Evolutionary conservation across 1,140 invertebrate genomes (phyloP).

Genomic region (Drosophila biarmipes): DNA sequence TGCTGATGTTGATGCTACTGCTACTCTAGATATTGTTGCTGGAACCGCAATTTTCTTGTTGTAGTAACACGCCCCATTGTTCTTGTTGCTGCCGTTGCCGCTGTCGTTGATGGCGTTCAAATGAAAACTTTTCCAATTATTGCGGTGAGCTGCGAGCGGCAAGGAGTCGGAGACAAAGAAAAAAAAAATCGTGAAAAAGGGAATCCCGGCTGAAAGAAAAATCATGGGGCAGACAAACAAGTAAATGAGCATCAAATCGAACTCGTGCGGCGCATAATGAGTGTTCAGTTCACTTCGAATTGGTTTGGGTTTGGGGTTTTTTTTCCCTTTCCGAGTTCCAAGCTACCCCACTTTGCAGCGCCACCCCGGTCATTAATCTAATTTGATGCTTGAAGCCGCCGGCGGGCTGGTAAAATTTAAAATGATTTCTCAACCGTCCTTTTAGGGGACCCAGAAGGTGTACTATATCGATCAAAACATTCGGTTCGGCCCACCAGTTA

Average conservation of each 20-base stretch:
- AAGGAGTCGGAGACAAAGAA: slow-evolving; percentile 16
- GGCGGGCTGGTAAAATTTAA: slow-evolving; percentile 40
- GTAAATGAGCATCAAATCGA: slow-evolving; percentile 81
- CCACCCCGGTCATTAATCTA: slow-evolving; percentile 72
- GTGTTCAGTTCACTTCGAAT: slow-evolving; percentile 37
- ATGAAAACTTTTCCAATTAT: slow-evolving; percentile 83
- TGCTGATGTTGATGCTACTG: slow-evolving; percentile 4
- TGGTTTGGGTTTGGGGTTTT: slow-evolving; percentile 14
- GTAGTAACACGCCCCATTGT: slow-evolving; percentile 74
- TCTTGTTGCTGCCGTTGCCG: slow-evolving; percentile 66
- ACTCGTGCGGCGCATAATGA: slow-evolving; percentile 80
- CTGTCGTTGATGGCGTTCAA: slow-evolving; percentile 80
- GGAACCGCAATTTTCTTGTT: slow-evolving; percentile 67
- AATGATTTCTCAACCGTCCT: slow-evolving; percentile 44
- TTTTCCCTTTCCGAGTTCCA: neutral
- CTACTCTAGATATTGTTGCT: slow-evolving; percentile 45
- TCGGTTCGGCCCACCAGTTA: slow-evolving; percentile 37
- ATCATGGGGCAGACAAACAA: slow-evolving; percentile 73
- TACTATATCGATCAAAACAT: slow-evolving; percentile 67
- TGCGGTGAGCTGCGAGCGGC: slow-evolving; percentile 64
- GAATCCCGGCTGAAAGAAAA: slow-evolving; percentile 54
- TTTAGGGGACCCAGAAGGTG: slow-evolving; percentile 35
- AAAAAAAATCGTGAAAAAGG: slow-evolving; percentile 13
- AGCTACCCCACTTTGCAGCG: slow-evolving; percentile 14
- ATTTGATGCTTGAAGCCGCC: slow-evolving; percentile 47